Evolutionary conservation across 2,797 vertebrate species (phyloP).

Genomic region (Neosalanx taihuensis): DNA sequence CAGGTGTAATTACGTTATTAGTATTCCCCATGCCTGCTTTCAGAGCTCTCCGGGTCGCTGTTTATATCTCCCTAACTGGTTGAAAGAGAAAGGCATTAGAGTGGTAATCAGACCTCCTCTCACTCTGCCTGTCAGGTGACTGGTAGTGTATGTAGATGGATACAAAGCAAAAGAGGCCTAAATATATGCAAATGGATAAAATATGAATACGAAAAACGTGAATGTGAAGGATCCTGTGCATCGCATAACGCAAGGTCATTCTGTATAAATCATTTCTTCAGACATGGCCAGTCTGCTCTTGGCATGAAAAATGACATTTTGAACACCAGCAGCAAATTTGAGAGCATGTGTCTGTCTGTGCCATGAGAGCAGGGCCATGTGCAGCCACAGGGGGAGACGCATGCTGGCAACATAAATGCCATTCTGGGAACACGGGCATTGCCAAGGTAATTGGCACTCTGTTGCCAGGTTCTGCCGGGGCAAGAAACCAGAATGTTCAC

Average conservation of each 20-base stretch:
- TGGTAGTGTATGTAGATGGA: neutral
- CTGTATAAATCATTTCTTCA: no score
- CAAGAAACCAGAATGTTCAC: constrained; percentile 36
- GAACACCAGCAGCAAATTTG: neutral
- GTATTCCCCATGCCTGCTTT: constrained; percentile 29
- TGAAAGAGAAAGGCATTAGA: constrained; percentile 18
- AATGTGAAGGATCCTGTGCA: no score
- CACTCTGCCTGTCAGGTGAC: constrained; percentile 19
- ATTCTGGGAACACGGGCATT: constrained; percentile 62
- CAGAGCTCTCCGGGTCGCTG: constrained; percentile 22
- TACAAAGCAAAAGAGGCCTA: no score
- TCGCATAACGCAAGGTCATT: no score
- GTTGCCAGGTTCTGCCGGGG: constrained; percentile 18
- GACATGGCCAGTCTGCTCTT: no score
- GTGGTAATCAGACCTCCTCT: constrained; percentile 35
- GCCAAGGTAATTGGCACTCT: constrained; percentile 51
- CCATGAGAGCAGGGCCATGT: constrained; percentile 27
- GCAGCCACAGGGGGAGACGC: constrained; percentile 32
- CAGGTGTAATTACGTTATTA: constrained; percentile 24
- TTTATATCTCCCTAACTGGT: constrained; percentile 31
- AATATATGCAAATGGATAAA: no score
- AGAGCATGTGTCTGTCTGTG: neutral
- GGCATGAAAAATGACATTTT: no score
- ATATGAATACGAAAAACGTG: no score
- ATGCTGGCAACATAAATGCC: constrained; percentile 51